Evolutionary conservation across 1,140 invertebrate species (phyloP), one percentile per base, ranked within the genome.

Genomic region (Drosophila micromelanica): DNA sequence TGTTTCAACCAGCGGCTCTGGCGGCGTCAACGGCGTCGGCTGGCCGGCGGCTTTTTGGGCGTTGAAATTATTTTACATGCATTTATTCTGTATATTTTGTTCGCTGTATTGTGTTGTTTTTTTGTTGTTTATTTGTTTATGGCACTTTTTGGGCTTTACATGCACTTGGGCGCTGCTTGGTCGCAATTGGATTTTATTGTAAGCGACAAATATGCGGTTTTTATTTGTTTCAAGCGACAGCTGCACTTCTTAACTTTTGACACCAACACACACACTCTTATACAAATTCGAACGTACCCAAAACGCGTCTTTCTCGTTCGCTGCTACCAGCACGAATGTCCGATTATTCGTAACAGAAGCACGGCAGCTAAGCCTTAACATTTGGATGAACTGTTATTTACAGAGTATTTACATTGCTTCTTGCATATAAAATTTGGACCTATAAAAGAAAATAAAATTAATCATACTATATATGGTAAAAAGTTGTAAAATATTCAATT

Each of bases 41-140:
- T 71, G 75, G 73, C 82, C 78, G 78, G 82, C 82, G 82, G 76
- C 72, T 86, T 84, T 76, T 72, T 72, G 82, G 82, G 81, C 77
- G 81, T 86, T 57, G 38, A 78, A 78, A 79, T 73, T 67, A 52
- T 85, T 72, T 74, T 69, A 71, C 77, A 73, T 79, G 80, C 61
- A 62, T 45, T 71, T 71, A 54, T 35, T 17, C 43, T 68, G 54
- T 76, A 23, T 15, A 8, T 20, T 42, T n/a, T 13, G 40, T 57
- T 15, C 17, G 12, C 15, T 43, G 13, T 52, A 9, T 15, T 23
- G 12, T 32, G 38, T 64, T 35, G 32, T 57, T 55, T 27, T 27
- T 27, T 27, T 5, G 27, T 27, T 52, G 27, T 70, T 49, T 35
- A 8, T 13, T 42, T 35, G 11, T 13, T 42, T 61, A 48, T 48